Evolutionary conservation across 92 coral and sea anemone species (phyloP), one percentile per base, ranked within the genome.

Genomic region (Epizoanthus stellaris): DNA sequence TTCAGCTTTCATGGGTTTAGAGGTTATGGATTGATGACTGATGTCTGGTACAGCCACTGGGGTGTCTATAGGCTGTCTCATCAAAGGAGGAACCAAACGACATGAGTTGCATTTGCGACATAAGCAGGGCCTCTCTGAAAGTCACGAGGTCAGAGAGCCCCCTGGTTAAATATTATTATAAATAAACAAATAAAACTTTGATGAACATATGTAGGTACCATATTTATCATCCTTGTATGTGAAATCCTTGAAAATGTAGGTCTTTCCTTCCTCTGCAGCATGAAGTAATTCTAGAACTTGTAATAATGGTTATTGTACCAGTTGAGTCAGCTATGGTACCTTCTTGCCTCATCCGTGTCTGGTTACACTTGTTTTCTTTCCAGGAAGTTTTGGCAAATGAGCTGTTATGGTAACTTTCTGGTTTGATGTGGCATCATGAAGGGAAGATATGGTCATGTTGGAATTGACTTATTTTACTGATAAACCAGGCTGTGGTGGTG

Each of bases 171-270:
- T 23, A 23, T n/a, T n/a, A n/a, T n/a, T n/a, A n/a, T n/a, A n/a
- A n/a, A n/a, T n/a, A n/a, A n/a, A n/a, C n/a, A n/a, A n/a, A n/a
- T n/a, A n/a, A n/a, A 23, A 23, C n/a, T 52, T 69, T 69, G 74
- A 45, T 45, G 20, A 38, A 69, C 52, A 38, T n/a, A 69, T 69
- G 74, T 38, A 69, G 52, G 52, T 17, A 52, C 74, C 74, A 69
- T 38, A 69, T 69, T 39, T 69, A 38, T 69, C 74, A 39, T 69
- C 74, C 52, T 38, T 69, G 74, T 69, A 69, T 38, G 74, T 69
- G 53, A 69, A 69, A 38, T 69, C 45, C 52, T 38, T 69, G 74
- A 69, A 69, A n/a, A 13, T 52, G 30, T 69, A 69, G 45, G 52
- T 69, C 21, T 69, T 69, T 52, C 74, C 74, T 52, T 69, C 74